Conservation (phyloP, 1,140 invertebrate genomes). For the Leptoteleia sp. region DNA sequence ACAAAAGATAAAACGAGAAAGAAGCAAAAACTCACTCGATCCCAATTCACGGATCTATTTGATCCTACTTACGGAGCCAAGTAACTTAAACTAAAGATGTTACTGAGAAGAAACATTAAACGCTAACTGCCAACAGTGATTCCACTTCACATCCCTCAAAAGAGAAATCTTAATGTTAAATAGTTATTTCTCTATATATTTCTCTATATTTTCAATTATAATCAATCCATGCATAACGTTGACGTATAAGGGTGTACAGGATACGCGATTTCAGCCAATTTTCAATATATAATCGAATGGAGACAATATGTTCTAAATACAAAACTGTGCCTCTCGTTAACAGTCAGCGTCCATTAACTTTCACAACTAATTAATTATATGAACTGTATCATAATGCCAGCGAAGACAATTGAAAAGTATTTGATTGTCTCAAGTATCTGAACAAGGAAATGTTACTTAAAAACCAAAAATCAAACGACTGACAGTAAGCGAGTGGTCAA, state of each 20-base stretch:
- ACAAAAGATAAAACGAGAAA: conserved; percentile 10
- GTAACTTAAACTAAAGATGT: conserved; percentile 28
- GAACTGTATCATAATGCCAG: conserved; percentile 12
- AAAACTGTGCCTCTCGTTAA: conserved; percentile 19
- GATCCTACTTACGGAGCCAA: not conserved
- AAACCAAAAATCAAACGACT: conserved; percentile 26
- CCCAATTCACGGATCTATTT: conserved; percentile 23
- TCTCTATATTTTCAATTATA: not conserved
- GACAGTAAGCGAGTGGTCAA: conserved; percentile 13
- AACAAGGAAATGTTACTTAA: conserved; percentile 8
- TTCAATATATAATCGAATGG: conserved; percentile 10
- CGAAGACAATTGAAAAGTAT: conserved; percentile 51
- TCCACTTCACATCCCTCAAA: conserved; percentile 9
- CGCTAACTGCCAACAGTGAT: conserved; percentile 2
- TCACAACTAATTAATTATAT: not conserved
- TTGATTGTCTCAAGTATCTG: not conserved
- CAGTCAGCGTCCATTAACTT: conserved; percentile 3
- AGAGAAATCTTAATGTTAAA: conserved; percentile 6
- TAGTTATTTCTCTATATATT: conserved; percentile 10
- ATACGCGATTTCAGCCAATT: too few relatives aligned
- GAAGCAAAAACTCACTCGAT: conserved; percentile 27
- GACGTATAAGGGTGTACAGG: too few relatives aligned
- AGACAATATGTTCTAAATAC: conserved; percentile 2
- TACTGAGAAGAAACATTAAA: conserved; percentile 12
- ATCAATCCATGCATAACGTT: too few relatives aligned